phyloP scores from a whole-genome alignment of 2,113 vertebrate species.

The Cyanoderma ruficeps region DNA sequence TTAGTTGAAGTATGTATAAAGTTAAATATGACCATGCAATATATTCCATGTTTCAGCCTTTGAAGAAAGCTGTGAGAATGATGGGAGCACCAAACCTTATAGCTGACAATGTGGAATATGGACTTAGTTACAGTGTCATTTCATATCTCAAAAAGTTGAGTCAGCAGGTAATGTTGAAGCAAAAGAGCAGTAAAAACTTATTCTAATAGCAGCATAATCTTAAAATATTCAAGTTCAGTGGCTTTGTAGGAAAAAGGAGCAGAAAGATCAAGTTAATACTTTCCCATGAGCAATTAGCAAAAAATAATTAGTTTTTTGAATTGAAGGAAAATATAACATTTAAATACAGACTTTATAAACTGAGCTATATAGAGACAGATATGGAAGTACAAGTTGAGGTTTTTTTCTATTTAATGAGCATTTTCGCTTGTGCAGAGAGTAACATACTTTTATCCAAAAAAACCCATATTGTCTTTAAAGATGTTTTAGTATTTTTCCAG shows the following conservation, averaged over 20 bases:
- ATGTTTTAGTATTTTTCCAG: neutral
- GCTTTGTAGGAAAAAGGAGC: neutral
- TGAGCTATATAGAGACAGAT: neutral
- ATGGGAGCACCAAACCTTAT: conserved; percentile 97
- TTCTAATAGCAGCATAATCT: conserved; percentile 5
- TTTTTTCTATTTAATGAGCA: neutral
- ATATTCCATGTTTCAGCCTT: conserved; percentile 76
- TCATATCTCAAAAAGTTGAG: conserved; percentile 98
- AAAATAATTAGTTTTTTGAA: neutral
- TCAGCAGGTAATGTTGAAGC: conserved; percentile 87
- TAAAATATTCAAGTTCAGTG: conserved; percentile 7
- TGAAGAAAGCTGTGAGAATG: conserved; percentile 95
- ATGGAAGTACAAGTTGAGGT: neutral
- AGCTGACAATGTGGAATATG: conserved; percentile 96
- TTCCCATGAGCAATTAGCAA: neutral
- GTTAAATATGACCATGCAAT: neutral
- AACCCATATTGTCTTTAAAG: neutral
- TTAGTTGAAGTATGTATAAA: neutral
- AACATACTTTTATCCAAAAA: neutral
- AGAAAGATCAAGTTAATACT: neutral
- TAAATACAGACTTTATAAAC: neutral
- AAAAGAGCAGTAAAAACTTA: conserved; percentile 42
- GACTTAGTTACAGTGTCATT: conserved; percentile 96
- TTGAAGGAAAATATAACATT: neutral
- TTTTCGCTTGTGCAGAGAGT: neutral